Evolutionary conservation across 2,888 invertebrate genomes (phyloP).

Genomic region (Yponomeuta cagnagella): DNA sequence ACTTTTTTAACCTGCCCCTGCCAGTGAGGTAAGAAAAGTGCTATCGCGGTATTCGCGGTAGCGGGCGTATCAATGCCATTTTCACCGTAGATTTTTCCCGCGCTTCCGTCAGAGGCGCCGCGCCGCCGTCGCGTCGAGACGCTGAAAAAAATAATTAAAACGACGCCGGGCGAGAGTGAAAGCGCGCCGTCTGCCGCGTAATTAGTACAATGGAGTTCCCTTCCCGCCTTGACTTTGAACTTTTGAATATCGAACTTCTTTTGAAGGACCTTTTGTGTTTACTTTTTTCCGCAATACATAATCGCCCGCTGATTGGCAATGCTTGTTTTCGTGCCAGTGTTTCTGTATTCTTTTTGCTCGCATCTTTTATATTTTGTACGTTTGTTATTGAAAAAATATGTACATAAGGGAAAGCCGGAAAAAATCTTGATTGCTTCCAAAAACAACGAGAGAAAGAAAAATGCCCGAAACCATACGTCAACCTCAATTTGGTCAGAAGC

Average conservation of each 20-base stretch:
- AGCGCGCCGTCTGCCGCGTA: constrained; percentile 75
- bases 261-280: constrained; percentile 18
- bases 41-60: not conserved
- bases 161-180: constrained; percentile 71
- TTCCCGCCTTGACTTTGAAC: constrained; percentile 70
- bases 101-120: constrained; percentile 70
- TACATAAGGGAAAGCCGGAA: not conserved
- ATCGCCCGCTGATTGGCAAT: not conserved
- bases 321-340: not conserved
- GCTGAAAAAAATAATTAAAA: constrained; percentile 74
- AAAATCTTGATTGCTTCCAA: not conserved
- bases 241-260: constrained; percentile 48
- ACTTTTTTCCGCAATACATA: constrained; percentile 10
- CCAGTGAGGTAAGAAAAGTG: not conserved
- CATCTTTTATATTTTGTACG: not conserved
- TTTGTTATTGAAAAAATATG: not conserved
- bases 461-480: constrained; percentile 41
- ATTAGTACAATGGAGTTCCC: constrained; percentile 75
- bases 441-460: not conserved
- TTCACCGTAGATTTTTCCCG: constrained; percentile 57
- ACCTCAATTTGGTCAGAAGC: constrained; percentile 51
- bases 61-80: constrained; percentile 7
- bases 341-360: not conserved
- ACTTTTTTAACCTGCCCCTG: too few species aligned
- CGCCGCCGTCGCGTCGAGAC: constrained; percentile 53